phyloP scores from a whole-genome alignment of 2,888 invertebrate genomes.

The Tuberolachnus salignus region DNA sequence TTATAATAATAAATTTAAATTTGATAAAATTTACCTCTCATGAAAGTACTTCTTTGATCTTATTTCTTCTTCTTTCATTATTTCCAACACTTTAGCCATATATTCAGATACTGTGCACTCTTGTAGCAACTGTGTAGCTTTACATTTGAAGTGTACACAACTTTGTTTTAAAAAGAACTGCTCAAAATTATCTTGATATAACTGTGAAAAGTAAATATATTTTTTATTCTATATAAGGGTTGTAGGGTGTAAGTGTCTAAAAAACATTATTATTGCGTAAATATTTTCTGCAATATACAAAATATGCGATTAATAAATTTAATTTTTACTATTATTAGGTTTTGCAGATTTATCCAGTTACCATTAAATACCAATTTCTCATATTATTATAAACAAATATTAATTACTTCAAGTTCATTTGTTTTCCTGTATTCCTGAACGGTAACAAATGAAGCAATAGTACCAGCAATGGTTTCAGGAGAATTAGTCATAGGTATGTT shows the following conservation, averaged over 20 bases:
- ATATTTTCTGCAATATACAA: too few relatives aligned
- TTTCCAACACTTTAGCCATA: slow-evolving; percentile 85
- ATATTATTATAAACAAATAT: neutral
- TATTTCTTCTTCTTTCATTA: slow-evolving; percentile 77
- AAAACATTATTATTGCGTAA: too few relatives aligned
- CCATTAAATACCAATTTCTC: neutral
- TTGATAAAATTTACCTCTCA: slow-evolving; percentile 61
- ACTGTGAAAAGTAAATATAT: slow-evolving; percentile 62
- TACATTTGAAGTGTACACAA: slow-evolving; percentile 78
- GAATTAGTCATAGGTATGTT: slow-evolving; percentile 67
- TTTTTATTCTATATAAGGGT: too few relatives aligned
- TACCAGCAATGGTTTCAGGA: slow-evolving; percentile 76
- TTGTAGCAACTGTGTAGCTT: slow-evolving; percentile 80
- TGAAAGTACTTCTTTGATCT: slow-evolving; percentile 81
- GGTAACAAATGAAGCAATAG: slow-evolving; percentile 87
- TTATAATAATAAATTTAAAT: too few relatives aligned
- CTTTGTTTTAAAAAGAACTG: slow-evolving; percentile 82
- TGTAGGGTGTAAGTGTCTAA: too few relatives aligned
- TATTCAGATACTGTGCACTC: slow-evolving; percentile 85
- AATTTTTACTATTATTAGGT: neutral
- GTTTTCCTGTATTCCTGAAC: slow-evolving; percentile 88
- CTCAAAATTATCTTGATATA: slow-evolving; percentile 87
- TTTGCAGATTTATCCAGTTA: neutral
- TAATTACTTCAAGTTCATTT: slow-evolving; percentile 70
- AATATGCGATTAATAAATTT: neutral